Base-by-base conservation (phyloP, 2,888 invertebrate genomes). In the Anorthoa munda region DNA sequence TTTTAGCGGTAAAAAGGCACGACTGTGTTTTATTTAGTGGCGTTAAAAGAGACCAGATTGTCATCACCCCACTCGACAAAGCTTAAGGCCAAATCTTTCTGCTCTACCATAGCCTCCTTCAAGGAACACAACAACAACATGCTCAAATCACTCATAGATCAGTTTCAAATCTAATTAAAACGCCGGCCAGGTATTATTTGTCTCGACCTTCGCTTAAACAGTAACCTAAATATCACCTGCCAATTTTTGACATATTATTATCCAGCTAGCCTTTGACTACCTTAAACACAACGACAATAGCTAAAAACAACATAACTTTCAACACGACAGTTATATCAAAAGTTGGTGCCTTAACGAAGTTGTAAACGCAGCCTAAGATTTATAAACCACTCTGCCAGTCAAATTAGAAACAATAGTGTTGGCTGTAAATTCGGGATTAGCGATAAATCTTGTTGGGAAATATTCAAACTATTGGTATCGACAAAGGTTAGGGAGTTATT, bases 401-500 rank as follows among this genome's bases (percentile, higher is more conserved):
- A 87, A 83, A 87, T 87, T 85, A 87, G 81, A 87, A 60, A 85
- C 81, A 81, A 85, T 83, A 78, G 79, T 73, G 79, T 74, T 78
- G 59, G 72, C 58, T 39, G 75, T 86, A 81, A 79, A 82, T 75
- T 81, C 70, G 56, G 72, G 79, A 79, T 75, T 79, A 75, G 64
- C 73, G 45, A 87, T 87, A 87, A 82, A 85, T 84, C 85, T 74
- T 65, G 69, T 87, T 79, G 67, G 73, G 88, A 76, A 88, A 87
- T 83, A 80, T 79, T 70, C 68, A 74, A 85, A 79, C 83, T 88
- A 86, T 87, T 86, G 85, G 85, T 85, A 86, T 87, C 87, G 82
- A 79, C 79, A 84, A 85, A 88, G 86, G 82, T 87, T 87, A 81
- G 76, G 68, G 75, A 77, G 87, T 79, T 70, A 73, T 86, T 87